These are phyloP conservation scores for Azorinus chamasolen DNA, from an alignment of 2,888 invertebrate genomes.

Conservation along the genomic window DNA sequence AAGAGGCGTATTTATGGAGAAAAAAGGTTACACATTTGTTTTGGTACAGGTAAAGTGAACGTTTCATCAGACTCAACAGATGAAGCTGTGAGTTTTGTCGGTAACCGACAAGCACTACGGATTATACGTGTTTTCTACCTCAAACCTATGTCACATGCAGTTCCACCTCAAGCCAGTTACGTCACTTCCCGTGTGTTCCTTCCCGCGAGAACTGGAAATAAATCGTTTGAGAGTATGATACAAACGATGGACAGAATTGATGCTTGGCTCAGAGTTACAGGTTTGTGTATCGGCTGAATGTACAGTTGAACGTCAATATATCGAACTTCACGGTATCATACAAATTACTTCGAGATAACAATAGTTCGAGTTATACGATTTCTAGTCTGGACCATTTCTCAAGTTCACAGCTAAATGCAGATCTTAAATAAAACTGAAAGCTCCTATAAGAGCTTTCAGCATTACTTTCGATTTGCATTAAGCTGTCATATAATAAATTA, in stretches of 20 bases:
- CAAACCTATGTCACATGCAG: conserved; percentile 31
- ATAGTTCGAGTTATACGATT: too few relatives aligned
- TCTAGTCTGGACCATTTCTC: too few relatives aligned
- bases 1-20: too few relatives aligned
- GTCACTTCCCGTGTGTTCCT: conserved; percentile 63
- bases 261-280: conserved; percentile 70
- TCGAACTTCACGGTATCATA: too few relatives aligned
- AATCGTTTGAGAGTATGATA: conserved; percentile 68
- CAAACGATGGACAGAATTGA: conserved; percentile 73
- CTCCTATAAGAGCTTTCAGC: too few relatives aligned
- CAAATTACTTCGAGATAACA: too few relatives aligned
- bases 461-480: too few relatives aligned
- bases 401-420: too few relatives aligned
- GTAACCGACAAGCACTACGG: conserved; percentile 34
- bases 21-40: too few relatives aligned
- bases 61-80: conserved; percentile 61
- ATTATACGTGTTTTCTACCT: conserved; percentile 63
- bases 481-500: neutral
- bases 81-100: conserved; percentile 42
- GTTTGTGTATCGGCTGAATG: conserved; percentile 24
- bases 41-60: conserved; percentile 29
- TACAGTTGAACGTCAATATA: too few relatives aligned
- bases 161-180: conserved; percentile 28
- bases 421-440: too few relatives aligned
- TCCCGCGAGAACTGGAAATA: conserved; percentile 57